Evolutionary conservation across 1,140 invertebrate species (phyloP), one percentile per base, ranked within the genome.

Genomic region (Magallana angulata): DNA sequence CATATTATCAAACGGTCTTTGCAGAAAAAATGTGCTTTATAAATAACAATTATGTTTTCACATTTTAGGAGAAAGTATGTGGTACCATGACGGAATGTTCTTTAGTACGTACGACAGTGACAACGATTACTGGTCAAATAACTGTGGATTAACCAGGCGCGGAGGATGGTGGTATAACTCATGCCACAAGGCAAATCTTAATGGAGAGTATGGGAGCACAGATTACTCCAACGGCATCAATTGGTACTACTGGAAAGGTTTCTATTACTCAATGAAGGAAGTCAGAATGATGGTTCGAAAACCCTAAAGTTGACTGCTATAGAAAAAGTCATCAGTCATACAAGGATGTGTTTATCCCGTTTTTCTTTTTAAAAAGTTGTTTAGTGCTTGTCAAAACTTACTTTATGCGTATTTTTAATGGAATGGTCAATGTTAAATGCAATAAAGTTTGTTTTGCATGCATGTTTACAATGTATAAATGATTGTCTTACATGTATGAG

Each of bases 41-140:
- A 48, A 24, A 24, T 24, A 24, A 24, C 24, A 24, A 24, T 24
- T 24, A 24, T 24, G 24, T 0, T 48, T 48, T 48, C 3, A 48
- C 24, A 48, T 16, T 30, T 6, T 97, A 30, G 94, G 95, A 3
- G 96, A 97, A 93, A 95, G 96, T 5, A 92, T 93, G 7, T 94
- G 94, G 83, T 95, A 95, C 89, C 96, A 96, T 92, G 95, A 96
- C 92, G 94, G 93, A 11, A 95, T 95, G 90, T 92, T 94, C 59
- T 97, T 97, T 90, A 96, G 95, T 89, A 96, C 96, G 0, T 94
- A 92, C 68, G 96, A 97, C 93, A 91, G 90, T 7, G 95, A 95
- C 88, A 96, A 96, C 92, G 96, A 96, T 91, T 89, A 94, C 64
- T 95, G 96, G 95, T 93, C 94, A 18, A 96, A 96, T 16, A 96